A percentile compares a stretch with the other conserved stretches of the same genome.
Evolutionary conservation across 2,888 invertebrate species (phyloP).

Genomic region (Meta bourneti): DNA sequence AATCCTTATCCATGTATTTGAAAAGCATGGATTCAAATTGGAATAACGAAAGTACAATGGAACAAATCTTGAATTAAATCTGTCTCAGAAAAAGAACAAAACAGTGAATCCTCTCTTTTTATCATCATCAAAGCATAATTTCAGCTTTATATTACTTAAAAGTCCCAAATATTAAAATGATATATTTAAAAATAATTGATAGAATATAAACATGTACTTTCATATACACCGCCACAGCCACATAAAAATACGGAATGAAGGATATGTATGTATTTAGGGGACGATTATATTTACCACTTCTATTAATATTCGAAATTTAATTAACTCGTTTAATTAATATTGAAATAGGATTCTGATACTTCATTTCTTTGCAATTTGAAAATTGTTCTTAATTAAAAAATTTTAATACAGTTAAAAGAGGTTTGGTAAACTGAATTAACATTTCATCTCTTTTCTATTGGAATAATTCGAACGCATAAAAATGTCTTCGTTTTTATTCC

Average conservation of each 20-base stretch:
- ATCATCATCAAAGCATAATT: too few species aligned
- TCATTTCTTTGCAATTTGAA: not conserved
- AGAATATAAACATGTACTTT: too few species aligned
- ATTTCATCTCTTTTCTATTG: not conserved
- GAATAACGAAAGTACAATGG: too few species aligned
- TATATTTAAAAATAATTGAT: too few species aligned
- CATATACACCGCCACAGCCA: not conserved
- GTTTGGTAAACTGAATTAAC: not conserved
- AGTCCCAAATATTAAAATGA: too few species aligned
- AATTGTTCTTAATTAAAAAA: conserved; percentile 11
- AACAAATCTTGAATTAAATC: too few species aligned
- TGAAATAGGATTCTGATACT: not conserved
- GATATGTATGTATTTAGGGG: not conserved
- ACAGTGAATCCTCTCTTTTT: too few species aligned
- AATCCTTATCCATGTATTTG: too few species aligned
- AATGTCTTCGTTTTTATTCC: conserved; percentile 11
- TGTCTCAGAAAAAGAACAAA: too few species aligned
- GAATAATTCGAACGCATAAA: not conserved
- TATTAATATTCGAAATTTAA: not conserved
- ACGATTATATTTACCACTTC: not conserved
- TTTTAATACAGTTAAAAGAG: not conserved
- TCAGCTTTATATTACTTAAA: too few species aligned
- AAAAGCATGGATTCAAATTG: too few species aligned
- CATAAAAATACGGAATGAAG: not conserved
- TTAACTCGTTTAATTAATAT: conserved; percentile 4